phyloP scores from a whole-genome alignment of 2,113 vertebrate species.

The Grammomys dolichurus region DNA sequence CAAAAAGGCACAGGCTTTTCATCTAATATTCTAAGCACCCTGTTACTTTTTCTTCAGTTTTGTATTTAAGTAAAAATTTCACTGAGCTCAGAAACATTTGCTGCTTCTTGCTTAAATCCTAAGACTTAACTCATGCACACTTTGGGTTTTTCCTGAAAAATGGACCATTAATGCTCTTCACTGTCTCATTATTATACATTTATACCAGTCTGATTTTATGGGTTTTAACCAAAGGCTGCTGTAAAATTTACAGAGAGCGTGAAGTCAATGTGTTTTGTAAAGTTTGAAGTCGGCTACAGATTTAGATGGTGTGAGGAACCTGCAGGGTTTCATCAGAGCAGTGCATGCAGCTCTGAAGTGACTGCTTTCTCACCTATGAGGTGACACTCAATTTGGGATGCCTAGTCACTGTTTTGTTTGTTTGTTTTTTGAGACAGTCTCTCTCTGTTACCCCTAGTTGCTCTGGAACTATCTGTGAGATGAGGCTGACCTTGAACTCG shows the following conservation, averaged over 20 bases:
- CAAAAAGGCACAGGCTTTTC: neutral
- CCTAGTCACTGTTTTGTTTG: neutral
- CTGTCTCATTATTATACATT: slow-evolving; percentile 9
- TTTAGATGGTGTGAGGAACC: slow-evolving; percentile 16
- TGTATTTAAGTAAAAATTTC: neutral
- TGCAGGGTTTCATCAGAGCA: slow-evolving; percentile 34
- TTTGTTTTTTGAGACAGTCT: neutral
- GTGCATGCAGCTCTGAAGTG: neutral
- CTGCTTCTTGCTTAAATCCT: slow-evolving; percentile 40
- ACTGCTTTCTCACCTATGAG: neutral
- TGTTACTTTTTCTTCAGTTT: neutral
- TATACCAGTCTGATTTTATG: slow-evolving; percentile 38
- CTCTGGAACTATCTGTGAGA: neutral
- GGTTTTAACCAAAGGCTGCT: slow-evolving; percentile 31
- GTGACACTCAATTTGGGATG: neutral
- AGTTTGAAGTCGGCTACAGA: slow-evolving; percentile 4
- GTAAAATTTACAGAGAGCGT: slow-evolving; percentile 49
- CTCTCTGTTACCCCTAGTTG: neutral
- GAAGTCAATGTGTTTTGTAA: slow-evolving; percentile 45
- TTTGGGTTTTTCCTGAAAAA: slow-evolving; percentile 50
- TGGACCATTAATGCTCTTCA: neutral
- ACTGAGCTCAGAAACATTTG: neutral
- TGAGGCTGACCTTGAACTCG: neutral
- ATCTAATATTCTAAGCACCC: neutral
- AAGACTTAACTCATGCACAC: neutral